Percentiles rank a stretch among this genome's conserved stretches.
Conservation (phyloP, 2,888 invertebrate genomes). For the Baccha elongata region DNA sequence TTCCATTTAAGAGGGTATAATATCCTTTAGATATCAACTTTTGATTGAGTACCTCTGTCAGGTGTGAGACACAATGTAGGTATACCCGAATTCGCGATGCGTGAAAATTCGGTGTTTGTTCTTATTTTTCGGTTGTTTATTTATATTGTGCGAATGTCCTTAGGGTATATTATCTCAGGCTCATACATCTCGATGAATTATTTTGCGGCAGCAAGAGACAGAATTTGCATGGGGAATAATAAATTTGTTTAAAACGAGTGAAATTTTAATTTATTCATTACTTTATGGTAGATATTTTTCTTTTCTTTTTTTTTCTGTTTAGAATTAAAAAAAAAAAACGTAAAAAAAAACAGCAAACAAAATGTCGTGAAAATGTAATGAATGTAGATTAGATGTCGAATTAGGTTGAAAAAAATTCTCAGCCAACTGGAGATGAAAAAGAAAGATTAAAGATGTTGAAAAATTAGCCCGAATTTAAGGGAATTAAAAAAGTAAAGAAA, state of each 20-base stretch:
- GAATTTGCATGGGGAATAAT: constrained; percentile 58
- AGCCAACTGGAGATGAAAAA: constrained; percentile 41
- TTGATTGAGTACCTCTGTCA: constrained; percentile 54
- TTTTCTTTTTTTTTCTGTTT: not conserved
- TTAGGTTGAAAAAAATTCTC: constrained; percentile 60
- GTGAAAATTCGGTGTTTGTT: constrained; percentile 9
- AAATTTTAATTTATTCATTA: constrained; percentile 70
- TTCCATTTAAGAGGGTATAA: not conserved
- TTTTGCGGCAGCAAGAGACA: constrained; percentile 6
- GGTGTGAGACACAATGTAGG: constrained; percentile 42
- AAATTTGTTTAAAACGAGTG: constrained; percentile 66
- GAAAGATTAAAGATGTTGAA: constrained; percentile 35
- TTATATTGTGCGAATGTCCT: constrained; percentile 37
- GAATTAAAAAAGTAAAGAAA: too few species aligned
- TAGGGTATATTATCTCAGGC: constrained; percentile 32
- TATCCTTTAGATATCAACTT: constrained; percentile 4
- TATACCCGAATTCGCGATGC: not conserved
- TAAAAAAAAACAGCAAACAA: not conserved
- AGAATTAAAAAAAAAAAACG: not conserved
- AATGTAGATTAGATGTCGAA: constrained; percentile 64
- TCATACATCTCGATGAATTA: constrained; percentile 51
- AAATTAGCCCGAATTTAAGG: constrained; percentile 16
- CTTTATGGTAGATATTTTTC: constrained; percentile 44
- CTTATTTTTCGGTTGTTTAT: not conserved
- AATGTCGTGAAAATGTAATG: constrained; percentile 39